Conservation (phyloP, 2,888 invertebrate genomes). For the Tuta absoluta region DNA sequence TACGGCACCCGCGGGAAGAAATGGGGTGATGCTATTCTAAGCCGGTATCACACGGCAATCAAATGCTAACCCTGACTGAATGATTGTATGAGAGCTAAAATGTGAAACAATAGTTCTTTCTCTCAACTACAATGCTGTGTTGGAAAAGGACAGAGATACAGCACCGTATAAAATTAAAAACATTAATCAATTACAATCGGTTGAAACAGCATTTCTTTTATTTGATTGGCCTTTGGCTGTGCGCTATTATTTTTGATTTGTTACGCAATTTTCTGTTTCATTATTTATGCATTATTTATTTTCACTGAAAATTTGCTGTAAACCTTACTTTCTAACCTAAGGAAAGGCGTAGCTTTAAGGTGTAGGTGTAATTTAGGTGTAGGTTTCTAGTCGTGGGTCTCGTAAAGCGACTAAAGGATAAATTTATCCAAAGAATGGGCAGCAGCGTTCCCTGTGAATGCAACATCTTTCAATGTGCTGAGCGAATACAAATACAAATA, state of each 20-base stretch:
- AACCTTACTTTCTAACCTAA: neutral
- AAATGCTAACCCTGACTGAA: neutral
- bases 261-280: slow-evolving; percentile 27
- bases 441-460: too few relatives aligned
- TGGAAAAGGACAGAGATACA: slow-evolving; percentile 35
- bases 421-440: too few relatives aligned
- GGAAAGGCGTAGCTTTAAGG: neutral
- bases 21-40: too few relatives aligned
- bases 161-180: slow-evolving; percentile 47
- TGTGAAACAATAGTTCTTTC: slow-evolving; percentile 26
- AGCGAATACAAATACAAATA: too few relatives aligned
- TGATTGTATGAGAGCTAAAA: neutral
- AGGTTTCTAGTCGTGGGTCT: too few relatives aligned
- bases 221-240: slow-evolving; percentile 29
- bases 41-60: too few relatives aligned
- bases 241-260: slow-evolving; percentile 41
- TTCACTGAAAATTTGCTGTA: neutral
- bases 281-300: neutral
- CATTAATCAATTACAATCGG: slow-evolving; percentile 53
- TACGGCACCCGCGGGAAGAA: too few relatives aligned
- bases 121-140: slow-evolving; percentile 23
- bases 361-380: too few relatives aligned
- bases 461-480: too few relatives aligned
- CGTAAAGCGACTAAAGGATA: too few relatives aligned
- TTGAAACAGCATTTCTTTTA: slow-evolving; percentile 23